Evolutionary conservation across 2,113 vertebrate species (phyloP).

Genomic region (Alouatta palliata): DNA sequence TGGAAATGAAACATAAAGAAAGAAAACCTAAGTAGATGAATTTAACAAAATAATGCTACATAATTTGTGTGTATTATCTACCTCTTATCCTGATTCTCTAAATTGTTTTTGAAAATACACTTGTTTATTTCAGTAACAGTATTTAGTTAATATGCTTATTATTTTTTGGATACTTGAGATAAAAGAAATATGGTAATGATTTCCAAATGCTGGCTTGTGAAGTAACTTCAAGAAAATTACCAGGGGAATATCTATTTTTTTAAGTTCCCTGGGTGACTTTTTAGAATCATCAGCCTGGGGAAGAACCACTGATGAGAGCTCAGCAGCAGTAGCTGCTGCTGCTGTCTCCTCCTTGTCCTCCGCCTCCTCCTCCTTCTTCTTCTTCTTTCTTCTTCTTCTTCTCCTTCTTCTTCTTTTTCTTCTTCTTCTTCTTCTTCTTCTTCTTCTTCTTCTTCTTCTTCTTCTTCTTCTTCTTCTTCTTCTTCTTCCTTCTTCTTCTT

Average conservation of each 20-base stretch:
- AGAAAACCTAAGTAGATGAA: not conserved
- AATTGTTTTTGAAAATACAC: not conserved
- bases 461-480: too few relatives aligned
- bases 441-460: too few relatives aligned
- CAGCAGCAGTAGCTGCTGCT: not conserved
- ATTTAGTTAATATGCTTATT: not conserved
- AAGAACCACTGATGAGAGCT: not conserved
- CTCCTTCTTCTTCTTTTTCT: too few relatives aligned
- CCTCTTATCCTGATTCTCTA: not conserved
- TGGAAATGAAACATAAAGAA: not conserved
- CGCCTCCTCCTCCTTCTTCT: rapidly evolving
- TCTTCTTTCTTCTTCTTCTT: too few relatives aligned
- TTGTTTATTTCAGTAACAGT: not conserved
- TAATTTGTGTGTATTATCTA: not conserved
- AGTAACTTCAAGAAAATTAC: not conserved
- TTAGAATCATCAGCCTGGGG: not conserved
- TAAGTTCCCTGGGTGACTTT: not conserved
- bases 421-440: too few relatives aligned
- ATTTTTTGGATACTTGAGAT: not conserved
- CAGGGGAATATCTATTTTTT: not conserved
- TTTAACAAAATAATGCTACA: not conserved
- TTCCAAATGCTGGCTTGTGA: not conserved
- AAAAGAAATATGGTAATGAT: constrained; percentile 21
- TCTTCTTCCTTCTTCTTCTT: too few relatives aligned
- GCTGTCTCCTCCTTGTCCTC: rapidly evolving